phyloP scores from a whole-genome alignment of 1,140 invertebrate genomes.

The Magallana gigas region DNA sequence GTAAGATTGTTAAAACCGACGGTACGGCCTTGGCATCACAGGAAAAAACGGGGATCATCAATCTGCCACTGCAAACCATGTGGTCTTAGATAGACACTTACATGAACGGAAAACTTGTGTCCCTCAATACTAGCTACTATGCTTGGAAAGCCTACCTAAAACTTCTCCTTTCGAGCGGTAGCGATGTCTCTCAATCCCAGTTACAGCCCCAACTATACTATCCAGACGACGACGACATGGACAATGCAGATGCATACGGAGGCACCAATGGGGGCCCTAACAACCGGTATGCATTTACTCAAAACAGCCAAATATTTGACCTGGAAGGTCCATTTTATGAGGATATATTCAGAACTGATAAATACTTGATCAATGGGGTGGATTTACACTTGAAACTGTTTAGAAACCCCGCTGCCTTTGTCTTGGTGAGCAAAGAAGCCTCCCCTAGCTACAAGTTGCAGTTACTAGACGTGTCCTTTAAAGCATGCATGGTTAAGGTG shows the following conservation, averaged over 20 bases:
- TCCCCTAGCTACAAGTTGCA: no score
- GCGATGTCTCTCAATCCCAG: constrained; percentile 20
- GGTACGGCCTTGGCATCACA: constrained; percentile 22
- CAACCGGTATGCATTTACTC: constrained; percentile 28
- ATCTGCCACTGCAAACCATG: constrained; percentile 41
- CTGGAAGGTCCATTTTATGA: constrained; percentile 51
- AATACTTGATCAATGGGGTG: constrained; percentile 52
- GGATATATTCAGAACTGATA: constrained; percentile 46
- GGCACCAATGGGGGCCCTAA: constrained; percentile 30
- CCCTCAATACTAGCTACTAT: constrained; percentile 45
- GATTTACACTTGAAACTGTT: constrained; percentile 53
- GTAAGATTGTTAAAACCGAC: constrained; percentile 45
- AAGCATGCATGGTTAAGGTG: constrained; percentile 47
- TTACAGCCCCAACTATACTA: constrained; percentile 33
- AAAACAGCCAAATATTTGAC: constrained; percentile 40
- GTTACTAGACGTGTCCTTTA: no score
- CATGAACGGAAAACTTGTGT: constrained; percentile 49
- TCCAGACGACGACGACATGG: neutral
- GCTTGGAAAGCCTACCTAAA: constrained; percentile 50
- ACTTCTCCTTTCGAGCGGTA: constrained; percentile 36
- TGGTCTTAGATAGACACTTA: constrained; percentile 46
- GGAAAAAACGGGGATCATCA: constrained; percentile 50
- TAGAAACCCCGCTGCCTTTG: constrained; percentile 39
- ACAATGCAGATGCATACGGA: neutral
- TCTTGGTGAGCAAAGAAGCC: constrained; percentile 44